Evolutionary conservation across 2,797 vertebrate genomes (phyloP), one percentile per base, ranked within the genome.

Genomic region (Meriones psammophilus): DNA sequence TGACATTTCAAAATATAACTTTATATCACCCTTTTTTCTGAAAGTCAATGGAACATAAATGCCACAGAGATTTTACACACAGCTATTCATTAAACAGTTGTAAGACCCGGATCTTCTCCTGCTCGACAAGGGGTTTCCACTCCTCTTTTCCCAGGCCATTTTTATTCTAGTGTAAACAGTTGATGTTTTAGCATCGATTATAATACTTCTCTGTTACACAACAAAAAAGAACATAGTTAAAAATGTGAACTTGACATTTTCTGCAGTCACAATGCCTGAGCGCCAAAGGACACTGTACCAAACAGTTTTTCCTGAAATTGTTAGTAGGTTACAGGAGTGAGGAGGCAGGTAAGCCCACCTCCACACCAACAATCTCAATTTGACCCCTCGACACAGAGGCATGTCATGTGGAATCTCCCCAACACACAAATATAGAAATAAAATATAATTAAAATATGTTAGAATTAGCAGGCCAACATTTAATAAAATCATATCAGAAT

Each of bases 1-100:
- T 95, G 94, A 94, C 91, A 95, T 83, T 97, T 96, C 81, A 96
- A 85, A 96, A 86, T 66, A 95, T 36, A 96, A 96, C 78, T 89
- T 64, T 71, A 85, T 68, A 89, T 87, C 64, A 87, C 54, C 69
- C 89, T 94, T 94, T 92, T 94, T 92, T 91, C 73, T 90, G 42
- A 78, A 95, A 86, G 91, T 95, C 84, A 92, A 22, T 92, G 77
- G 86, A 12, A 94, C 36, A 92, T 96, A 96, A 96, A 96, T 69
- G 62, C 78, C 86, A 79, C 17, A 86, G 94, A 64, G 73, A 97
- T 96, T 96, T 96, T 73, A 95, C 39, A 97, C 73, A 76, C 17
- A 24, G 77, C 39, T 42, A 84, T 60, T 92, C 92, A 77, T 89
- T 89, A 90, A 93, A 66, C 22, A 89, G 54, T 33, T 89, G 50